Base-by-base conservation (phyloP, 2,888 invertebrate genomes). In the Ariolimax columbianus region DNA sequence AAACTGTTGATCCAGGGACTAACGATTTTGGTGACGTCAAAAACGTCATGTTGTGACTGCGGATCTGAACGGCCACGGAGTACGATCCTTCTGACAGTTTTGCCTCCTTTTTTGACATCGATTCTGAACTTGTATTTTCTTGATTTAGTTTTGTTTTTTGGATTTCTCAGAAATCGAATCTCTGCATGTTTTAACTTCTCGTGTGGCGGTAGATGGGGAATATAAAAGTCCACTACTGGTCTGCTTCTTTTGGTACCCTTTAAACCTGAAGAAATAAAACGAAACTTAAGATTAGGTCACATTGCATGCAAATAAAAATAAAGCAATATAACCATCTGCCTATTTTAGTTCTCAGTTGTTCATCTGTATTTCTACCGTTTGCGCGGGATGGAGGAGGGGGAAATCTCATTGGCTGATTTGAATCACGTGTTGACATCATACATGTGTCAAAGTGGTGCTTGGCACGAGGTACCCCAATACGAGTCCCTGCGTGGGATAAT, bases 171-270 rank as follows among this genome's bases (percentile, higher is more conserved):
- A 81, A 91, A 89, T 23, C 92, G 89, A 43, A 93, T 83, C 87
- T 93, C 93, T 0, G 91, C 91, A 55, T 89, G 78, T 63, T 88
- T 86, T 0, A 91, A 85, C 6, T 82, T 87, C 82, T 92, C 93
- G 30, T 90, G 88, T 43, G 81, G 77, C 4, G 91, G 89, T 23
- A 92, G 84, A 11, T 85, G 77, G 7, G 91, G 91, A 19, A 92
- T 85, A 17, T 81, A 30, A 51, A 81, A 85, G 19, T 85, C 72
- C n/a, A 79, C 70, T 0, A 68, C 55, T 36, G 66, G 55, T 40
- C 51, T 85, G 43, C 33, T 51, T 55, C 33, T 80, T 33, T 38
- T 68, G 4, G 36, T 77, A 3, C 9, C 33, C 33, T 66, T 83
- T 23, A n/a, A 66, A 77, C 38, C 83, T 83, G 83, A n/a, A 43